A percentile compares a stretch with the other conserved stretches of the same genome.
Evolutionary conservation across 2,113 vertebrate genomes (phyloP).

Genomic region (Solea senegalensis): DNA sequence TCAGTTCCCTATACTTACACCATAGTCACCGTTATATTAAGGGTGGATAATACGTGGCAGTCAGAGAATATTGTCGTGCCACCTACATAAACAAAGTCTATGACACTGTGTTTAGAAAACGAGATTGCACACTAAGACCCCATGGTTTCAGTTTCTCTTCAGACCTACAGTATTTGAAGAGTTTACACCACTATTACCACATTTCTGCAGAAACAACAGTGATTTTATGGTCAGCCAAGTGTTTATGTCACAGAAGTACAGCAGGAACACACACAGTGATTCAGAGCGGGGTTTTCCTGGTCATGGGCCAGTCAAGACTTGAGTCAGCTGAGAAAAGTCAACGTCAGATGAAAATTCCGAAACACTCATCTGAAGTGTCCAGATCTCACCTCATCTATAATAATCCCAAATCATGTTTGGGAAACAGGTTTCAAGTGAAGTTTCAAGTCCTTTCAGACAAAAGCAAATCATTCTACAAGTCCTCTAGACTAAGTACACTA

Average conservation of each 20-base stretch:
- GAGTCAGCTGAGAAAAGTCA: neutral
- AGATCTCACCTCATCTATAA: neutral
- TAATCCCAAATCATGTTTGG: neutral
- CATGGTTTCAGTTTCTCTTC: neutral
- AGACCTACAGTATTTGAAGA: neutral
- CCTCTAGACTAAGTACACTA: neutral
- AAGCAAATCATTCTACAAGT: too few relatives aligned
- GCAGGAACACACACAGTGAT: conserved; percentile 3
- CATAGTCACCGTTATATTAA: conserved; percentile 6
- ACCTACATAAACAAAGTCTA: conserved; percentile 27
- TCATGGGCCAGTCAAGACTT: conserved; percentile 1
- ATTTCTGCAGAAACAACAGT: conserved; percentile 1
- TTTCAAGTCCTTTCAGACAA: neutral
- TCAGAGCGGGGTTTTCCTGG: neutral
- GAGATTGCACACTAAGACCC: neutral
- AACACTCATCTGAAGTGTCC: neutral
- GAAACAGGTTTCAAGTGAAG: neutral
- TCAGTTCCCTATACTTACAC: conserved; percentile 15
- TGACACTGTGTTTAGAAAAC: neutral
- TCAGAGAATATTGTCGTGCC: conserved; percentile 23
- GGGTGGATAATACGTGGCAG: conserved; percentile 18
- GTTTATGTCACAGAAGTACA: neutral
- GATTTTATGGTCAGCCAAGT: neutral
- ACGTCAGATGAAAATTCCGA: neutral
- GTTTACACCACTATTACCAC: neutral